Evolutionary conservation across 2,113 vertebrate species (phyloP), one percentile per base, ranked within the genome.

Genomic region (Amphiprion ocellaris): DNA sequence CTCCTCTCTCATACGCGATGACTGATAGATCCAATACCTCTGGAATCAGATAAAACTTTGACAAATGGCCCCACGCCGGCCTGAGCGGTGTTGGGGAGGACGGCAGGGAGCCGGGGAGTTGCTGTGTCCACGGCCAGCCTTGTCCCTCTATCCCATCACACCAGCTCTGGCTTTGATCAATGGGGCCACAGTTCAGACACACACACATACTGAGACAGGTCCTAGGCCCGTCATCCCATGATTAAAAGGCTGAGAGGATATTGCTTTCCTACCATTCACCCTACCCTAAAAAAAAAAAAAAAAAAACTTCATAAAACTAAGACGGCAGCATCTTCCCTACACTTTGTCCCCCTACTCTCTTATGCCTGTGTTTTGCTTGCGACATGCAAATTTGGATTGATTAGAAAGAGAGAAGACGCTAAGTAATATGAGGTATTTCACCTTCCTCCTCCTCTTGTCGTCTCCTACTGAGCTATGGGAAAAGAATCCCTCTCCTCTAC

Each of bases 21-120:
- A 97, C 96, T 96, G 97, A 98, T 97, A 96, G 96, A 97, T 95
- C 94, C 95, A 95, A 96, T 96, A 97, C 94, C 95, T 96, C 93
- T 93, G 92, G 93, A 97, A 98, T 98, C 97, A 97, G 96, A 98
- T 98, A 97, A 97, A 97, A 96, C 96, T 94, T 97, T 98, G 97
- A 98, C 96, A 94, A 97, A 98, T 97, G 94, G 90, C 94, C 96
- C 89, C 83, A 87, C 77, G 85, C 90, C 52, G 79, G 85, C 81
- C 92, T 72, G 91, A 87, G 93, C 94, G 92, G 92, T 92, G 91
- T 75, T 86, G 83, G 84, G 73, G 83, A 82, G 85, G 88, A 87
- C 47, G 62, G 82, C 74, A 53, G 82, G 69, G 87, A 67, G 76
- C 88, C 76, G 77, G 56, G 66, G 83, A 78, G 92, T 82, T 82